phyloP scores from a whole-genome alignment of 2,797 vertebrate species.

The Catamblyrhynchus diadema region DNA sequence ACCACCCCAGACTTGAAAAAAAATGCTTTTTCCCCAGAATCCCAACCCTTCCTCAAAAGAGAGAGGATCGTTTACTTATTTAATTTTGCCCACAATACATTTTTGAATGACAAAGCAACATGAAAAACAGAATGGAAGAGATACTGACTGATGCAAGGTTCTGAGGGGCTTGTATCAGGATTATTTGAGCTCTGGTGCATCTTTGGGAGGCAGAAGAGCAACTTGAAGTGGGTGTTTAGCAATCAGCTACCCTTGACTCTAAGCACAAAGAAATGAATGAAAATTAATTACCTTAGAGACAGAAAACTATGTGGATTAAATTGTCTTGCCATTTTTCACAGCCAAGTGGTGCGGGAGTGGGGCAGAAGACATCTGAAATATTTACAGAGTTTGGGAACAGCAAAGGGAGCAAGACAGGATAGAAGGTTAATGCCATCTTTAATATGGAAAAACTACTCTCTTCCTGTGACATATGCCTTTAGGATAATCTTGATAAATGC shows the following conservation, averaged over 20 bases:
- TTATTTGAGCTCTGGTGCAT: background rate
- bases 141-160: background rate
- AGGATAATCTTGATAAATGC: slow-evolving; percentile 78
- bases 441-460: slow-evolving; percentile 78
- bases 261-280: background rate
- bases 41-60: background rate
- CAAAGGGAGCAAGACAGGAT: slow-evolving; percentile 65
- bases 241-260: background rate
- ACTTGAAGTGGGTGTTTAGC: background rate
- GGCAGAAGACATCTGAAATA: slow-evolving; percentile 68
- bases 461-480: slow-evolving; percentile 71
- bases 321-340: slow-evolving; percentile 50
- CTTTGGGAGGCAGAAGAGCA: background rate
- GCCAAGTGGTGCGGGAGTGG: background rate
- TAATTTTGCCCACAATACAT: background rate
- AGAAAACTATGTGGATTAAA: background rate
- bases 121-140: background rate
- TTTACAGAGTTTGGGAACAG: slow-evolving; percentile 73
- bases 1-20: background rate
- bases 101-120: background rate
- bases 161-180: background rate
- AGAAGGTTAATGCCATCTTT: slow-evolving; percentile 79
- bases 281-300: slow-evolving; percentile 37
- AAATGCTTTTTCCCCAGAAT: background rate
- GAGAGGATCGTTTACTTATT: background rate